phyloP scores from a whole-genome alignment of 37 sponge, comb jelly and placozoan species.

The Beroe forskalii region DNA sequence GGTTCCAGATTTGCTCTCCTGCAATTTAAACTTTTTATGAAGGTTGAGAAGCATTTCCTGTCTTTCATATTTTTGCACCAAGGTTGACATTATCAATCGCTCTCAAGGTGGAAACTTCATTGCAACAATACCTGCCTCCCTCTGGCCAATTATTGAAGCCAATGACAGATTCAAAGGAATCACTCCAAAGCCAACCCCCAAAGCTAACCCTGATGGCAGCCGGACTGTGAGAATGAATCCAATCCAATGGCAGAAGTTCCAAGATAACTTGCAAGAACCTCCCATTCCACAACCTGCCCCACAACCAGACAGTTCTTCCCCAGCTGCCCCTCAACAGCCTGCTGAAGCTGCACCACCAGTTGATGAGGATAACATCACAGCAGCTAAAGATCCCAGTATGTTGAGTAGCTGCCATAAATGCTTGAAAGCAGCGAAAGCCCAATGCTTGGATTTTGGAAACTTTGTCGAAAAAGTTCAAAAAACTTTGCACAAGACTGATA shows the following conservation, averaged over 20 bases:
- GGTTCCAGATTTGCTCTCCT: too few species aligned
- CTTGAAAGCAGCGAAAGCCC: too few species aligned
- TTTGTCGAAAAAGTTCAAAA: too few species aligned
- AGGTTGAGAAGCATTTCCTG: too few species aligned
- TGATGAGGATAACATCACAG: not conserved
- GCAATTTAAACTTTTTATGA: not conserved
- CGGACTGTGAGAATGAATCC: not conserved
- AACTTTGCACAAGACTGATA: too few species aligned
- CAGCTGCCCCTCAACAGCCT: not conserved
- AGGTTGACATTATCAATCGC: too few species aligned
- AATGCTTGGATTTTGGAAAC: too few species aligned
- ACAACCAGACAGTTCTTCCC: not conserved
- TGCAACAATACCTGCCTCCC: not conserved
- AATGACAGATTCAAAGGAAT: not conserved
- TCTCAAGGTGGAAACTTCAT: conserved; percentile 12
- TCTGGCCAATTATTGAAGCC: not conserved
- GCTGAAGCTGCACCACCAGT: not conserved
- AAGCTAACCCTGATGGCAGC: not conserved
- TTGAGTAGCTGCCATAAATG: not conserved
- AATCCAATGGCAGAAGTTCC: conserved; percentile 12
- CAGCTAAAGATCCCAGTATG: conserved; percentile 1
- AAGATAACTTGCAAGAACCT: not conserved
- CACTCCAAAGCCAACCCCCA: not conserved
- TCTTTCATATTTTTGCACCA: too few species aligned
- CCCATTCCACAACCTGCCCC: not conserved